Conservation (phyloP, 2,797 vertebrate genomes). For the Hafferia zeledoni region DNA sequence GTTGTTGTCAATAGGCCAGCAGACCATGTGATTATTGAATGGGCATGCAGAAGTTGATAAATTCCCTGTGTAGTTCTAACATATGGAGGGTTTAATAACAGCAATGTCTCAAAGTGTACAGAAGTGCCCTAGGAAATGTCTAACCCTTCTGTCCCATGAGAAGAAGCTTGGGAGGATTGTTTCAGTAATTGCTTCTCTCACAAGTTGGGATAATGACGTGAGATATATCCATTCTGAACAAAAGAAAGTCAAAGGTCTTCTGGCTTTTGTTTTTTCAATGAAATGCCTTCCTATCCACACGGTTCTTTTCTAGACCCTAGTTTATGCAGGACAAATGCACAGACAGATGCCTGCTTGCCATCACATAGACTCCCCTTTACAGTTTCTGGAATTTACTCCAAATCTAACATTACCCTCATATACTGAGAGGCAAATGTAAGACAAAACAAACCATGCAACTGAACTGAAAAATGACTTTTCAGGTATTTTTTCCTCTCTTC, state of each 20-base stretch:
- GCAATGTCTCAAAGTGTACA: background rate
- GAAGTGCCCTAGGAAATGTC: background rate
- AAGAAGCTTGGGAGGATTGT: background rate
- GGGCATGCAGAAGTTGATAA: background rate
- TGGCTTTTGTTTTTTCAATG: background rate
- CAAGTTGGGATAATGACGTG: background rate
- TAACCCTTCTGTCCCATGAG: background rate
- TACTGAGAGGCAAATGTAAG: background rate
- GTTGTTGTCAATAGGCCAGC: background rate
- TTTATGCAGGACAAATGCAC: background rate
- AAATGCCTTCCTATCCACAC: background rate
- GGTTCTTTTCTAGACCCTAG: background rate
- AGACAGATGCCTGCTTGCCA: background rate
- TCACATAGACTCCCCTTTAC: accelerated
- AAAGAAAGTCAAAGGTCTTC: background rate
- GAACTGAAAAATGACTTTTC: background rate
- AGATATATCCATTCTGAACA: background rate
- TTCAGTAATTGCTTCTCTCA: background rate
- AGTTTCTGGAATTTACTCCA: background rate
- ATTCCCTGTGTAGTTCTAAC: background rate
- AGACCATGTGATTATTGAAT: background rate
- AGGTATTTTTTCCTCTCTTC: accelerated
- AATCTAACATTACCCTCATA: background rate
- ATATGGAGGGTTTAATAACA: background rate
- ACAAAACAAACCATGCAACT: background rate